Evolutionary conservation across 2,888 invertebrate genomes (phyloP), one percentile per base, ranked within the genome.

Genomic region (Norana najaformis): DNA sequence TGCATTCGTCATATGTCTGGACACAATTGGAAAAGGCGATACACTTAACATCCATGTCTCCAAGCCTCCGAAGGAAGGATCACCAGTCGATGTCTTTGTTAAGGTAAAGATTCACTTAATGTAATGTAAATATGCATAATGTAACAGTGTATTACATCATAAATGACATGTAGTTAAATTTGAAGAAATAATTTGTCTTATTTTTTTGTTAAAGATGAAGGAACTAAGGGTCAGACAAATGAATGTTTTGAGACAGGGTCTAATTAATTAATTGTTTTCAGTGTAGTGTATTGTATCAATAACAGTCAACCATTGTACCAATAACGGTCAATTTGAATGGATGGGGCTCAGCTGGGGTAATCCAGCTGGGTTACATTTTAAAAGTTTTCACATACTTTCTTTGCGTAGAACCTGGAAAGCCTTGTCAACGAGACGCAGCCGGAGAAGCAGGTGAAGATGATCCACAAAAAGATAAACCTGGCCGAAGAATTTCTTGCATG

Each of bases 401-500:
- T 88, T 88, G 23, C 36, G 38, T 83, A 82, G 88, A 89, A 69
- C 88, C n/a, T 83, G 69, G n/a, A 90, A 36, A 34, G 18, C 35
- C 69, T 90, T n/a, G 88, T 53, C n/a, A 37, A 39, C 34, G 85
- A 47, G 82, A 53, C 53, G 47, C 53, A 53, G 30, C 41, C 35
- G 34, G 89, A 47, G 6, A 93, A 93, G 0, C 90, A 92, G 88
- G 93, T 94, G 89, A 93, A 93, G 37, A 93, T 94, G 94, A 93
- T 94, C 16, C 98, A 99, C 94, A 99, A 99, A 95, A 99, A 99
- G 96, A 99, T 99, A 93, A 98, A 98, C 95, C 95, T 99, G 90
- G 98, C 98, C 0, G 98, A 98, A 90, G 97, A 97, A 92, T 96
- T 97, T 90, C 95, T 98, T 41, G 97, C 98, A 0, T 99, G 99